A percentile compares a stretch with the other conserved stretches of the same genome.
Evolutionary conservation across 2,797 vertebrate genomes (phyloP).

Genomic region (Novumbra hubbsi): DNA sequence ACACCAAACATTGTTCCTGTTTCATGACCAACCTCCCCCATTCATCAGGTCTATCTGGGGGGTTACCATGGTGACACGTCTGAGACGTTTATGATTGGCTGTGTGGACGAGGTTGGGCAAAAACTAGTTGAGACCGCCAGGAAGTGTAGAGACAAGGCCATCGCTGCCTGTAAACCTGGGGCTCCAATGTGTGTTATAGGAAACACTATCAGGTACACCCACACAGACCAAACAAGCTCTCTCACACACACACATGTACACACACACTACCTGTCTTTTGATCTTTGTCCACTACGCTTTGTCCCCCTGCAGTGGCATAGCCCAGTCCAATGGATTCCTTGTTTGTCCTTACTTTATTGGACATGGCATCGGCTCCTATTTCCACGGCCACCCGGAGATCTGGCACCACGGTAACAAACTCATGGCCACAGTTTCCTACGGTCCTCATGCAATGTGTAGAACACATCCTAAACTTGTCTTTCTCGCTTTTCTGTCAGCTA

Average conservation of each 20-base stretch:
- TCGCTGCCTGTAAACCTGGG: constrained; percentile 87
- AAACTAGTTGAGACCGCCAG: constrained; percentile 89
- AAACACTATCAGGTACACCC: constrained; percentile 92
- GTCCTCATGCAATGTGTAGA: background rate
- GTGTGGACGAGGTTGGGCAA: constrained; percentile 85
- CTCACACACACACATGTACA: constrained; percentile 28
- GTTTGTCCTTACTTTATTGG: constrained; percentile 94
- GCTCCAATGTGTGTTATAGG: constrained; percentile 91
- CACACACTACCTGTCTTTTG: constrained; percentile 22
- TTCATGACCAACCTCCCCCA: background rate
- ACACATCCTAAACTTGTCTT: background rate
- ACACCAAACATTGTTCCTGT: background rate
- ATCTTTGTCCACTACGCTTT: constrained; percentile 19
- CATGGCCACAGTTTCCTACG: background rate
- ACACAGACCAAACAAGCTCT: constrained; percentile 8
- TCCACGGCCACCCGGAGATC: constrained; percentile 95
- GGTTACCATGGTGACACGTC: constrained; percentile 99
- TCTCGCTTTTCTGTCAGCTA: constrained; percentile 75
- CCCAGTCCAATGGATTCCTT: constrained; percentile 74
- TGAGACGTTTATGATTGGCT: constrained; percentile 93
- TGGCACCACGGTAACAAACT: constrained; percentile 91
- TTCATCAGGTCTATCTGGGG: constrained; percentile 87
- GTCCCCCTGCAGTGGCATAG: constrained; percentile 77
- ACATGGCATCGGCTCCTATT: constrained; percentile 94
- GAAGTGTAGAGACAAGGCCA: constrained; percentile 91